Evolutionary conservation across 1,140 invertebrate species (phyloP), one percentile per base, ranked within the genome.

Genomic region (Neoseiulus cucumeris): DNA sequence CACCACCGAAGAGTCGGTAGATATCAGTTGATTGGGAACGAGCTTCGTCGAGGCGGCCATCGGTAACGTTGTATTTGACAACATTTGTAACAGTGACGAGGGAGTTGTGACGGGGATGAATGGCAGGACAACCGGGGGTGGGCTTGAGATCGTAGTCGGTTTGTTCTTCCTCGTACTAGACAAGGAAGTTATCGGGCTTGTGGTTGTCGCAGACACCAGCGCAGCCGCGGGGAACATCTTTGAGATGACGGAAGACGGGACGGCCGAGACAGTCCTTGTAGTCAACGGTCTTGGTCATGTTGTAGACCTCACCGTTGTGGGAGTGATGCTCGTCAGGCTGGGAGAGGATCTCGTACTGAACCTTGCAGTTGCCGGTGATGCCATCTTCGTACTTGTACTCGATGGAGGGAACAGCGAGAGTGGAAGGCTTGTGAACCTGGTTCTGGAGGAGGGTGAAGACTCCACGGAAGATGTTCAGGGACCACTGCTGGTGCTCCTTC

Each of bases 181-280:
- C 51, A 9, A 59, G 51, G 22, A 59, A 59, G 51, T 59, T 59
- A 12, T 59, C 51, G 51, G 51, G 51, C 25, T 25, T n/a, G 51
- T 59, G 51, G 51, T 59, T 59, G 51, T 59, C 51, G 22, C 51
- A 59, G 14, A 59, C 51, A 59, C 51, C 51, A 25, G 17, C 51
- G 22, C 51, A 59, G 51, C 51, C 51, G 22, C 51, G 51, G 14
- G 25, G 51, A 33, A 33, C 33, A 9, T 59, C 51, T 20, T 59
- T 59, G 12, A 59, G 51, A 33, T 59, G 51, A 25, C 25, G 51
- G 22, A 18, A 59, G 4, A 59, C 51, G 33, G 51, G 51, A 25
- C 51, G 51, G 22, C n/a, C 22, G 2, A 59, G 22, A 20, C 51
- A 59, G 22, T 59, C 51, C 51, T 59, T 59, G 51, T 59, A 59